Evolutionary conservation across 1,140 invertebrate genomes (phyloP), one percentile per base, ranked within the genome.

Genomic region (Drosophila murphyi): DNA sequence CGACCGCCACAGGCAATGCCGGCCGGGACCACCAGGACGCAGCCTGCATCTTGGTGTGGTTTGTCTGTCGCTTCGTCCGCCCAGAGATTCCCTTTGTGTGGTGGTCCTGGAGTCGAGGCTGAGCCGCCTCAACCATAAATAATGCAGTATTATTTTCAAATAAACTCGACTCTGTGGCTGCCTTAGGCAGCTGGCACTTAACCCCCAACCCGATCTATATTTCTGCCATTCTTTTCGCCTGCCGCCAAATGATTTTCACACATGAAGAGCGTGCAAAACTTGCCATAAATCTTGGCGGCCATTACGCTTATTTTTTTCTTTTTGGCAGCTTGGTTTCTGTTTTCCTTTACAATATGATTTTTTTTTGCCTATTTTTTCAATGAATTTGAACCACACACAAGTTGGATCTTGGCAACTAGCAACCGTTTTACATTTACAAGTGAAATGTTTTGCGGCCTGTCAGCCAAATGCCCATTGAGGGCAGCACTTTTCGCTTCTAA

Each of bases 101-200:
- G 64, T 57, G 78, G 41, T 52, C 39, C 75, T 70, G 54, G 31
- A 62, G 51, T 68, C 29, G 79, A 72, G 65, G 35, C 72, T 43
- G 56, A 63, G 60, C 47, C 54, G 60, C 47, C 68, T 76, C 61
- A 54, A 77, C 80, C 85, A 88, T 88, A 88, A 89, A 88, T 88
- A 83, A 89, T 83, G 85, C 70, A 68, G 83, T 80, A 83, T 88
- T 88, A 88, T 88, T 88, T 89, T 89, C 83, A 83, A 88, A 88
- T 88, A 88, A 88, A 89, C 83, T 89, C 83, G 47, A 54, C 69
- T 55, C 61, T 71, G 43, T 37, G 73, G 69, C 61, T 72, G 73
- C 73, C 68, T 65, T 60, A 76, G 73, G 68, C 73, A 76, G 61
- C 64, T 62, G 57, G 45, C 59, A 50, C 52, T 28, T 10, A 37